Conservation (phyloP, 1,140 invertebrate genomes). For the Drosophila azteca region DNA sequence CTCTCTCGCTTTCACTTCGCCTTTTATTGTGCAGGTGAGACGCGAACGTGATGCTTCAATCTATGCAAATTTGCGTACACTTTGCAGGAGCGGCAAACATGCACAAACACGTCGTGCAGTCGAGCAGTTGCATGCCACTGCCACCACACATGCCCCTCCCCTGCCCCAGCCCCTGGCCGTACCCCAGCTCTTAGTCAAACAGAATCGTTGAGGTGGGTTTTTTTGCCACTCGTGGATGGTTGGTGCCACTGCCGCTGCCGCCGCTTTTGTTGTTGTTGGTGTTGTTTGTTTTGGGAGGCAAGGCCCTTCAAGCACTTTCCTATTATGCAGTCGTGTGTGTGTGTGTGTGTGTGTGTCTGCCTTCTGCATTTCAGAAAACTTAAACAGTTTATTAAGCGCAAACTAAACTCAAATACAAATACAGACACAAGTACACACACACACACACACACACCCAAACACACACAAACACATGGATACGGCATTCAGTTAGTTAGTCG, state of each 20-base stretch:
- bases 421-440: slow-evolving; percentile 1
- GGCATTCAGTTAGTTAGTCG: background rate
- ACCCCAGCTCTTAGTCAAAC: slow-evolving; percentile 30
- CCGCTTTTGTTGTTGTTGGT: background rate
- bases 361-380: slow-evolving; percentile 53
- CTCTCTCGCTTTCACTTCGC: background rate
- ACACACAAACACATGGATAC: background rate
- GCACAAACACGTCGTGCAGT: slow-evolving; percentile 25
- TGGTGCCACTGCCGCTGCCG: too few relatives aligned
- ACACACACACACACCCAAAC: slow-evolving; percentile 4
- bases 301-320: slow-evolving; percentile 52
- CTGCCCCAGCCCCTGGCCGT: too few relatives aligned
- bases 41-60: slow-evolving; percentile 45
- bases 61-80: slow-evolving; percentile 63
- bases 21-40: slow-evolving; percentile 19
- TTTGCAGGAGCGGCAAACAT: slow-evolving; percentile 45
- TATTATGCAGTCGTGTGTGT: slow-evolving; percentile 49
- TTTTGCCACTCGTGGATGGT: slow-evolving; percentile 29
- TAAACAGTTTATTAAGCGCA: slow-evolving; percentile 58
- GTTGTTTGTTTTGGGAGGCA: slow-evolving; percentile 41
- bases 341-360: slow-evolving; percentile 30
- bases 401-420: slow-evolving; percentile 23
- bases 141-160: background rate
- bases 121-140: slow-evolving; percentile 5
- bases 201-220: slow-evolving; percentile 47